Conservation (phyloP, 2,113 vertebrate species). For the Galemys pyrenaicus region DNA sequence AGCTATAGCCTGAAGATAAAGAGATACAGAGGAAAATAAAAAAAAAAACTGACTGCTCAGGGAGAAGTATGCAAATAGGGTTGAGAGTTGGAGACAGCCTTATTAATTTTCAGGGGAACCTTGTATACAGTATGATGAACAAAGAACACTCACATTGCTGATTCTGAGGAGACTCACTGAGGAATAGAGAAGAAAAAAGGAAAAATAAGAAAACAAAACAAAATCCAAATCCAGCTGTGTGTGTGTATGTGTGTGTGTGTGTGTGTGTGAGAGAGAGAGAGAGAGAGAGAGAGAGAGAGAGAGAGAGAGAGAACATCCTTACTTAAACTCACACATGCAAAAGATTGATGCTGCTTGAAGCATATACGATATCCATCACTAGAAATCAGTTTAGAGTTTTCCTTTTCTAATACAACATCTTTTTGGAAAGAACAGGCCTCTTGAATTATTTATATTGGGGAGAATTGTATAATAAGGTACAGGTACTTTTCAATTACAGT, state of each 20-base stretch:
- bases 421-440: conserved; percentile 53
- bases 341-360: conserved; percentile 44
- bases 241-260: not conserved
- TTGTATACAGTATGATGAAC: conserved; percentile 64
- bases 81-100: conserved; percentile 45
- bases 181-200: not conserved
- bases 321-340: not conserved
- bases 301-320: no score
- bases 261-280: no score
- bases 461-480: conserved; percentile 66
- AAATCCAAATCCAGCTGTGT: not conserved
- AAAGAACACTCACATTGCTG: conserved; percentile 60
- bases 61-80: conserved; percentile 56
- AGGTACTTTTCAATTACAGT: conserved; percentile 53
- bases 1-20: conserved; percentile 46
- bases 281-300: no score
- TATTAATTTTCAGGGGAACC: conserved; percentile 70
- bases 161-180: conserved; percentile 57
- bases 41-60: conserved; percentile 54
- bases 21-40: conserved; percentile 42
- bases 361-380: conserved; percentile 38
- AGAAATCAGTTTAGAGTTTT: conserved; percentile 58
- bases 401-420: conserved; percentile 63
- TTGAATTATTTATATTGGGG: conserved; percentile 76
- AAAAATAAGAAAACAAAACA: not conserved